Conservation (phyloP, 2,888 invertebrate species). For the Pseudeuparius sepicola region DNA sequence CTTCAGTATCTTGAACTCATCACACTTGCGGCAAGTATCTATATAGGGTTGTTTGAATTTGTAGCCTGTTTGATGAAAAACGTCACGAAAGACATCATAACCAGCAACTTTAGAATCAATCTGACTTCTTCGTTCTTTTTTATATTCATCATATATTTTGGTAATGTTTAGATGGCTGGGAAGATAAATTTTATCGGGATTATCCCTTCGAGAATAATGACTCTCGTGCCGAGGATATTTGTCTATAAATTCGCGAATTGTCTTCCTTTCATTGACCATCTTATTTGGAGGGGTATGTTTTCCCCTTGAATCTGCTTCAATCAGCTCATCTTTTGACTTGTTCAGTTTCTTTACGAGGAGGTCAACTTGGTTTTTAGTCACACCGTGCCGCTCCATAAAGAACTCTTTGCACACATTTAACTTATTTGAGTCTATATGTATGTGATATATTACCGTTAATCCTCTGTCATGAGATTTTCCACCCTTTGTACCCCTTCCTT, state of each 20-base stretch:
- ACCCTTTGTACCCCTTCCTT: constrained; percentile 5
- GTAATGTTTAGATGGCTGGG: constrained; percentile 1
- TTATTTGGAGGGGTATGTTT: constrained; percentile 1
- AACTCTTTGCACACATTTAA: background rate
- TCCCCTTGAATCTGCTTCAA: constrained; percentile 5
- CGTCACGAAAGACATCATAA: constrained; percentile 6
- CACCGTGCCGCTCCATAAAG: constrained; percentile 1
- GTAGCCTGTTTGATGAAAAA: constrained; percentile 4
- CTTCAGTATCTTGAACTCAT: constrained; percentile 3
- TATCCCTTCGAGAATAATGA: constrained; percentile 4
- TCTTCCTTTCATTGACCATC: background rate
- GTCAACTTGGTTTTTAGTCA: constrained; percentile 2
- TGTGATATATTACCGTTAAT: background rate
- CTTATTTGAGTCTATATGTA: background rate
- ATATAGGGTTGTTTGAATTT: constrained; percentile 7
- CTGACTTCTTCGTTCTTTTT: background rate
- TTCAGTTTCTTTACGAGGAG: constrained; percentile 2
- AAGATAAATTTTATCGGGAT: constrained; percentile 4
- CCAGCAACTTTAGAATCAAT: background rate
- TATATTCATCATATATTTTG: constrained; percentile 4
- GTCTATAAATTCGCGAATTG: constrained; percentile 5
- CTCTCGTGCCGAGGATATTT: constrained; percentile 2
- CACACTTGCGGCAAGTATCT: constrained; percentile 7
- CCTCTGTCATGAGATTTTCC: background rate
- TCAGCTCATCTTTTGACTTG: background rate